A percentile compares a stretch with the other conserved stretches of the same genome.
Evolutionary conservation across 2,888 invertebrate genomes (phyloP).

Genomic region (Pantelozetes paolii): DNA sequence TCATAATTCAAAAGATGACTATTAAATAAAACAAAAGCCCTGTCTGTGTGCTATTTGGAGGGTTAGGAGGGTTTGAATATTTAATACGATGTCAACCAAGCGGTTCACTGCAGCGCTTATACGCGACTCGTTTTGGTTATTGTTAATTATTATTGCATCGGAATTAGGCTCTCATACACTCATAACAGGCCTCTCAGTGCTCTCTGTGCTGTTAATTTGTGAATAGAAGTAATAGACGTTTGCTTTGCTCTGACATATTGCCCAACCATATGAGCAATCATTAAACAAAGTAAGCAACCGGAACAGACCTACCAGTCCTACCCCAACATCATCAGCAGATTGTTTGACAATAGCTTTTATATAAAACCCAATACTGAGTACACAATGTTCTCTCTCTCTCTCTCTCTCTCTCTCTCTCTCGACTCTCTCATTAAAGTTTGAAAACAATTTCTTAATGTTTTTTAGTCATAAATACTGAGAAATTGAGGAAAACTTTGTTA

Average conservation of each 20-base stretch:
- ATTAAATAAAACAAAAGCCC: constrained; percentile 34
- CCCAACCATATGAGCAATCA: constrained; percentile 11
- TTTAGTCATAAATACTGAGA: constrained; percentile 6
- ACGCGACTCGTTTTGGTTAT: constrained; percentile 32
- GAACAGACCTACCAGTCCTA: constrained; percentile 26
- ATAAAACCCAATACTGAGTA: constrained; percentile 12
- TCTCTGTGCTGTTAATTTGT: constrained; percentile 28
- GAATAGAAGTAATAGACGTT: constrained; percentile 29
- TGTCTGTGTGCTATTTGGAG: constrained; percentile 28
- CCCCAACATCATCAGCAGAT: constrained; percentile 15
- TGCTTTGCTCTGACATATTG: constrained; percentile 33
- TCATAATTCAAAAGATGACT: constrained; percentile 35
- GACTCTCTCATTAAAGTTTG: no score
- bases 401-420: constrained; percentile 13
- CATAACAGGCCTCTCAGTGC: not conserved
- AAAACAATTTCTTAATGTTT: no score
- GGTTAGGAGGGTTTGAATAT: constrained; percentile 22
- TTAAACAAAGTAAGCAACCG: constrained; percentile 36
- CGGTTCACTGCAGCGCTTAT: constrained; percentile 19
- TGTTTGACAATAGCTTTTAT: constrained; percentile 22
- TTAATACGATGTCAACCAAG: constrained; percentile 14
- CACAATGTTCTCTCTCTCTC: not conserved
- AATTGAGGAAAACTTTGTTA: not conserved
- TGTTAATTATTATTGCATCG: constrained; percentile 32
- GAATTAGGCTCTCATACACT: constrained; percentile 15